A percentile compares a stretch with the other conserved stretches of the same genome.
These are phyloP conservation scores for Lophius americanus DNA, from an alignment of 2,797 vertebrate genomes.

Conservation along the genomic window DNA sequence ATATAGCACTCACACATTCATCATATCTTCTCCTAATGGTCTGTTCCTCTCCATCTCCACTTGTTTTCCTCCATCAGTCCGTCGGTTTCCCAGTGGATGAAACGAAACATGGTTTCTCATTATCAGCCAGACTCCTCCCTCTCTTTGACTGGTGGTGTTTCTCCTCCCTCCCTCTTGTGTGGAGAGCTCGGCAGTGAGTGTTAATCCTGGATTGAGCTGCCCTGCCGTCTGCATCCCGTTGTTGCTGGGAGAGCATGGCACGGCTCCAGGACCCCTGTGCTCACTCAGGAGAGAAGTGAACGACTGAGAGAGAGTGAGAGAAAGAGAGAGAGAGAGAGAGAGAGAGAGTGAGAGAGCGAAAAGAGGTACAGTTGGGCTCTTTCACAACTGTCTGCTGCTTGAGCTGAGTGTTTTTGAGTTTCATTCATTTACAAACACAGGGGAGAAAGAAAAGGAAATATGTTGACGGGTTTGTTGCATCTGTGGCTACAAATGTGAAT, in stretches of 20 bases:
- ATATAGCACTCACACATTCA: not conserved
- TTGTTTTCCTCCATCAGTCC: conserved; percentile 35
- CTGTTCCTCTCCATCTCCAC: conserved; percentile 21
- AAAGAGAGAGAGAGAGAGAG: conserved; percentile 12
- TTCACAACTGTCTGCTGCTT: conserved; percentile 60
- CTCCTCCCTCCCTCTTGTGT: conserved; percentile 62
- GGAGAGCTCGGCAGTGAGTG: conserved; percentile 56
- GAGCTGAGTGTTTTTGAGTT: conserved; percentile 57
- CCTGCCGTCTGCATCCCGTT: conserved; percentile 74
- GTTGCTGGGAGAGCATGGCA: conserved; percentile 78
- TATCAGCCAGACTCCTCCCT: conserved; percentile 73
- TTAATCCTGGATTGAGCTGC: conserved; percentile 78
- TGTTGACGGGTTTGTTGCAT: conserved; percentile 53
- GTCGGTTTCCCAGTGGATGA: conserved; percentile 46
- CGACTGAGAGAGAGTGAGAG: conserved; percentile 32
- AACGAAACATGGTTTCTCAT: conserved; percentile 65
- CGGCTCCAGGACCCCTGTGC: conserved; percentile 74
- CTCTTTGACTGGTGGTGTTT: conserved; percentile 60
- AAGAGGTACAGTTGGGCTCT: conserved; percentile 50
- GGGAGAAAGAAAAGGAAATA: conserved; percentile 45
- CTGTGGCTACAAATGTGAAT: conserved; percentile 56
- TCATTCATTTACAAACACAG: conserved; percentile 46
- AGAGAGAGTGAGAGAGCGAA: conserved; percentile 21
- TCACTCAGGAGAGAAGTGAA: conserved; percentile 65
- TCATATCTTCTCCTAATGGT: conserved; percentile 33